Conservation (phyloP, 2,888 invertebrate species). For the Linnaemya tessellans region DNA sequence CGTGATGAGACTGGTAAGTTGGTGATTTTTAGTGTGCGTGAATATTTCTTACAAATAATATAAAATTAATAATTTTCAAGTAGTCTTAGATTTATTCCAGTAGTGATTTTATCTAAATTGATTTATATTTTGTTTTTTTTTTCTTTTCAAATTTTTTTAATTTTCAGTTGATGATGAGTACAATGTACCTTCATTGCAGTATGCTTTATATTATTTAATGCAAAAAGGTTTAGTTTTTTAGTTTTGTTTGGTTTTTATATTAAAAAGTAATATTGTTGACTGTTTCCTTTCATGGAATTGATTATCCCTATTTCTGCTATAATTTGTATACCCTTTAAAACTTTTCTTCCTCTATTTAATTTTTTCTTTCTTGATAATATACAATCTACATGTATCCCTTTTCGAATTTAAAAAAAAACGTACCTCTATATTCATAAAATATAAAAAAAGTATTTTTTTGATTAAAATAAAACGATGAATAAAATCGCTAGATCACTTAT, state of each 20-base stretch:
- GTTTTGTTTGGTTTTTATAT: constrained; percentile 62
- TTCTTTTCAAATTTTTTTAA: constrained; percentile 73
- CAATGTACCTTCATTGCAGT: constrained; percentile 89
- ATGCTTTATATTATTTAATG: constrained; percentile 88
- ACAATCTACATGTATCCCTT: background rate
- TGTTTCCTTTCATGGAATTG: constrained; percentile 54
- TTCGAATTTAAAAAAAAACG: no score
- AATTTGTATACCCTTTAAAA: background rate
- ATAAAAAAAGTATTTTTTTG: no score
- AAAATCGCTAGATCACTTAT: no score
- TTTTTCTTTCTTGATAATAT: background rate
- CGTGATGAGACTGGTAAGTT: constrained; percentile 95
- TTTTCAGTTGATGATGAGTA: constrained; percentile 89
- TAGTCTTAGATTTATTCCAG: constrained; percentile 50
- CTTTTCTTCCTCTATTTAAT: background rate
- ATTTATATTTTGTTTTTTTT: constrained; percentile 53
- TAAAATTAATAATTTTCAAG: background rate
- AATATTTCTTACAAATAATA: constrained; percentile 1
- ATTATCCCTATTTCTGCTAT: background rate
- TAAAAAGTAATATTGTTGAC: constrained; percentile 44
- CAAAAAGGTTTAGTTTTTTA: constrained; percentile 79
- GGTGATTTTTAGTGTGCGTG: background rate
- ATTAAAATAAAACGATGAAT: no score
- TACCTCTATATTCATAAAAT: no score
- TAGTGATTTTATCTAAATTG: constrained; percentile 65